These are phyloP conservation scores for Tauraco hartlaubi DNA, from an alignment of 2,797 vertebrate genomes.

Conservation along the genomic window DNA sequence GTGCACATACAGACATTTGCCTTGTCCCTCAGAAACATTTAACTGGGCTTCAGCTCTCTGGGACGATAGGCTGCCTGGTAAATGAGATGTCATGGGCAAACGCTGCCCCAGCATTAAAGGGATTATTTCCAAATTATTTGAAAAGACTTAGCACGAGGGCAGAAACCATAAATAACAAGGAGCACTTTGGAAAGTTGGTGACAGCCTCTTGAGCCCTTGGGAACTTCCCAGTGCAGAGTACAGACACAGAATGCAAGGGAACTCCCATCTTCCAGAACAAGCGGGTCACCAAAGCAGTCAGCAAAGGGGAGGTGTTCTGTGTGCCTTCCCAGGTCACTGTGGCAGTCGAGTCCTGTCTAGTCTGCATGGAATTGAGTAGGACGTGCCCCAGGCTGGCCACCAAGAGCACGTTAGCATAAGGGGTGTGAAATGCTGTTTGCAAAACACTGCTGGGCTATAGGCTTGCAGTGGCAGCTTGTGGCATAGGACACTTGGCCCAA, in stretches of 20 bases:
- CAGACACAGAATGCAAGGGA: background rate
- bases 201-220: background rate
- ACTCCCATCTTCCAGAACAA: background rate
- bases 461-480: background rate
- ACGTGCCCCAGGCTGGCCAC: background rate
- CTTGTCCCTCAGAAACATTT: background rate
- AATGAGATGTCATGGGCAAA: background rate
- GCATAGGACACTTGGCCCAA: background rate
- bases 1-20: background rate
- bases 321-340: background rate
- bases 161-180: background rate
- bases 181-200: background rate
- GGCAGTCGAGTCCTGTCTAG: background rate
- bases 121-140: background rate
- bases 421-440: background rate
- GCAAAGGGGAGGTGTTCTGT: background rate
- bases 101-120: background rate
- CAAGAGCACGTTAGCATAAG: background rate
- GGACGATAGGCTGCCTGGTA: background rate
- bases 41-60: background rate
- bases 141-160: background rate
- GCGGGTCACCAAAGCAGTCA: background rate
- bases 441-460: background rate
- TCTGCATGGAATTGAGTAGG: background rate
- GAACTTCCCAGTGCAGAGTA: background rate